phyloP scores from a whole-genome alignment of 23 tunicate species.

The Trididemnum clinides region DNA sequence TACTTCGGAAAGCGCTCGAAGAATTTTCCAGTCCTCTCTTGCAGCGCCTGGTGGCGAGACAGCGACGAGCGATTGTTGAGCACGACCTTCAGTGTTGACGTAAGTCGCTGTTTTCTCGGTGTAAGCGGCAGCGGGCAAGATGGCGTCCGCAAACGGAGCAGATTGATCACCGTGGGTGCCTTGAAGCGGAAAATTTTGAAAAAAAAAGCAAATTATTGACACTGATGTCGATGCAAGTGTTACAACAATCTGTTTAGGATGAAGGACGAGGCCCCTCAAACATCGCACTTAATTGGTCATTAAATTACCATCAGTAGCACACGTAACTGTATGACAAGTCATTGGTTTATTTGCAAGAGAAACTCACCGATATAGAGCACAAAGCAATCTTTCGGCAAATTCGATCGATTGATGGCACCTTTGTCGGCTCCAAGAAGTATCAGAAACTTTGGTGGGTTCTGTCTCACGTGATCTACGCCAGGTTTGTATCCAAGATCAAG shows the following conservation, averaged over 20 bases:
- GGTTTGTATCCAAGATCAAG: slow-evolving; percentile 97
- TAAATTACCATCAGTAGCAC: no score
- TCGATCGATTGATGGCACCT: slow-evolving; percentile 56
- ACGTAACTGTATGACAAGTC: no score
- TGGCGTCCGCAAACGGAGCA: slow-evolving; percentile 95
- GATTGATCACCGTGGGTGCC: slow-evolving; percentile 90
- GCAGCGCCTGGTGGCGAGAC: slow-evolving; percentile 97
- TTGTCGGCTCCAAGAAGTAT: slow-evolving; percentile 92
- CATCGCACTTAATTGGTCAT: no score
- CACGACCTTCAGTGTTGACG: slow-evolving; percentile 97
- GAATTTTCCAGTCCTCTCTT: slow-evolving; percentile 98
- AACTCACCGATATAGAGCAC: slow-evolving; percentile 76
- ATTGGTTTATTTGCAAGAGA: no score
- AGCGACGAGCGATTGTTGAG: slow-evolving; percentile 86
- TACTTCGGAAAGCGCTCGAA: slow-evolving; percentile 93
- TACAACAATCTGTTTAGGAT: no score
- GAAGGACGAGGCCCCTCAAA: background rate
- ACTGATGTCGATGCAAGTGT: no score
- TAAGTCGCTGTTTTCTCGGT: slow-evolving; percentile 96
- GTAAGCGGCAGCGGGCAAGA: slow-evolving; percentile 97
- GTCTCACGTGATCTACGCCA: slow-evolving; percentile 71
- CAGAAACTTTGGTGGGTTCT: slow-evolving; percentile 69
- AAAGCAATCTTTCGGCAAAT: slow-evolving; percentile 74
- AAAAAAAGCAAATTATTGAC: no score
- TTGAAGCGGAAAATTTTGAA: no score